Percentiles rank a stretch among this genome's conserved stretches.
Evolutionary conservation across 2,113 vertebrate species (phyloP).

Genomic region (Nansenia antarctica): DNA sequence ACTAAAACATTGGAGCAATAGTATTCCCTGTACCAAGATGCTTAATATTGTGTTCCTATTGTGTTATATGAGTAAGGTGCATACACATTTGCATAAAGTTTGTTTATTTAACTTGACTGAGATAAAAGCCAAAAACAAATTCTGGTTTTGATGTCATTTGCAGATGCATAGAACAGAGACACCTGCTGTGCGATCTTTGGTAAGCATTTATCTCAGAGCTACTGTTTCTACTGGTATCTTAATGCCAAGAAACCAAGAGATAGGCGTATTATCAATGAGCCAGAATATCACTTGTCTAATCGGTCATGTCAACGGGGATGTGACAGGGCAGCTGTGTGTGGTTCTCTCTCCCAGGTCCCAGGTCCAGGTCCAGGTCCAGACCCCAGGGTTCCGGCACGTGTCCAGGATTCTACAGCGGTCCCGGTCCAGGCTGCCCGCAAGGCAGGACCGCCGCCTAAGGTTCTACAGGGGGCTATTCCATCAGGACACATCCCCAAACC

Average conservation of each 20-base stretch:
- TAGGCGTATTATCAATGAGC: too few species aligned
- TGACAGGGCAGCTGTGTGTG: too few species aligned
- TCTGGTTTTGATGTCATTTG: not conserved
- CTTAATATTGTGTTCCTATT: too few species aligned
- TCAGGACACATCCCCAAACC: slow-evolving; percentile 93
- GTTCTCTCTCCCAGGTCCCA: slow-evolving; percentile 21
- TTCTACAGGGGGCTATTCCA: slow-evolving; percentile 88
- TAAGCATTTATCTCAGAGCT: slow-evolving; percentile 54
- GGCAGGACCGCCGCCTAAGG: slow-evolving; percentile 71
- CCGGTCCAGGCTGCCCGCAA: slow-evolving; percentile 44
- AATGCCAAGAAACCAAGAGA: not conserved
- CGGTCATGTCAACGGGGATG: too few species aligned
- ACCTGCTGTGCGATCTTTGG: slow-evolving; percentile 69
- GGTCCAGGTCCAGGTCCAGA: slow-evolving; percentile 21
- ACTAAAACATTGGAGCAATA: not conserved
- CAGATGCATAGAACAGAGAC: slow-evolving; percentile 77
- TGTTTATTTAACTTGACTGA: too few species aligned
- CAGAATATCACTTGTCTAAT: too few species aligned
- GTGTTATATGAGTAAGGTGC: too few species aligned
- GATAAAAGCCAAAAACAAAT: too few species aligned
- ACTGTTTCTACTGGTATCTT: not conserved
- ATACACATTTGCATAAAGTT: too few species aligned
- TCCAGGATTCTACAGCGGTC: slow-evolving; percentile 54
- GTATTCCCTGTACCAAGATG: too few species aligned
- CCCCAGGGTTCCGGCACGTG: slow-evolving; percentile 40